phyloP scores from a whole-genome alignment of 2,888 invertebrate genomes.

The Thymelicus acteon region DNA sequence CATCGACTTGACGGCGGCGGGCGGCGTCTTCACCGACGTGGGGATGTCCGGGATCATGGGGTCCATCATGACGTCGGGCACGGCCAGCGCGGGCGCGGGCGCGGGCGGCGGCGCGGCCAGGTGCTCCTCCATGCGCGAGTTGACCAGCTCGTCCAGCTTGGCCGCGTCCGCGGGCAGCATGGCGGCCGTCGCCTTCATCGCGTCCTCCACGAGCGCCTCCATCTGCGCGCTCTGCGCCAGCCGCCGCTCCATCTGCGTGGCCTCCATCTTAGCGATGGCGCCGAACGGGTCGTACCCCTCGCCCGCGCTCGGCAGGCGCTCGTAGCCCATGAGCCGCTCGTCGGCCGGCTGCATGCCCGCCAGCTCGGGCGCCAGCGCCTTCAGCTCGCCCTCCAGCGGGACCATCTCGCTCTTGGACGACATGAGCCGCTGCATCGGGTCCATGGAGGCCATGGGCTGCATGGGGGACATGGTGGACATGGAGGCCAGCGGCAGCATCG shows the following conservation, averaged over 20 bases:
- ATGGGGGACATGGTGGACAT: not conserved
- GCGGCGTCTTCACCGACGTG: constrained; percentile 80
- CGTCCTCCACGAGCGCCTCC: constrained; percentile 78
- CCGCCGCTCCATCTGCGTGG: constrained; percentile 66
- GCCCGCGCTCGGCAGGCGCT: constrained; percentile 53
- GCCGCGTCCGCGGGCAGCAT: constrained; percentile 74
- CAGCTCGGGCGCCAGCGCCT: constrained; percentile 59
- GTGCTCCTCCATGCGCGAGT: constrained; percentile 72
- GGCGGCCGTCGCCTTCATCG: constrained; percentile 75
- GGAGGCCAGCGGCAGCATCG: constrained; percentile 55
- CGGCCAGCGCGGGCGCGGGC: constrained; percentile 64
- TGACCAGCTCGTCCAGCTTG: constrained; percentile 86
- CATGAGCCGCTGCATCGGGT: constrained; percentile 68
- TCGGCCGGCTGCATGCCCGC: constrained; percentile 49
- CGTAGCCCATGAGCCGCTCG: constrained; percentile 62
- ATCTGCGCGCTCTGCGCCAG: constrained; percentile 76
- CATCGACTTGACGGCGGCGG: constrained; percentile 89
- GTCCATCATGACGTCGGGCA: constrained; percentile 86
- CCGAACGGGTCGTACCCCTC: constrained; percentile 70
- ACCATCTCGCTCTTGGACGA: constrained; percentile 59
- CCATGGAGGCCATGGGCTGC: constrained; percentile 39
- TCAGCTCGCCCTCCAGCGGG: constrained; percentile 62
- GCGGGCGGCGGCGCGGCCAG: constrained; percentile 67
- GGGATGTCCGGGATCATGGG: constrained; percentile 75
- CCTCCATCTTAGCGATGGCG: constrained; percentile 70